Conservation (phyloP, 2,888 invertebrate species). For the Tetragnatha montana region DNA sequence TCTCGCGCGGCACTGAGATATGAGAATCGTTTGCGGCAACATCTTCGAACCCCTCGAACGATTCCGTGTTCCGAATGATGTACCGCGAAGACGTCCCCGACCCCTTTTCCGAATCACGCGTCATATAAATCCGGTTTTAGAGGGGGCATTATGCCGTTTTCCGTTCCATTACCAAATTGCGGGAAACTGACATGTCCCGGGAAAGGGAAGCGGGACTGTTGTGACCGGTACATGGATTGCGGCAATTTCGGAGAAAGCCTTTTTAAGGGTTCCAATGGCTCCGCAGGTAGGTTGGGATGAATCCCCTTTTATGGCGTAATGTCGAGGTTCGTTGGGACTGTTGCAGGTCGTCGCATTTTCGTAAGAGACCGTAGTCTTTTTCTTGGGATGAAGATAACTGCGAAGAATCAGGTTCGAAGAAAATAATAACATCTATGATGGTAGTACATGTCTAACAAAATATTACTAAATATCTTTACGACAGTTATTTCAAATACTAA, state of each 20-base stretch:
- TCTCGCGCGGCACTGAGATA: slow-evolving; percentile 6
- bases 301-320: not conserved
- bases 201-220: not conserved
- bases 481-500: no score
- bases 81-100: slow-evolving; percentile 3
- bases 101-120: slow-evolving; percentile 38
- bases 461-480: no score
- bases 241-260: slow-evolving; percentile 58
- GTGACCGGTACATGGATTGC: slow-evolving; percentile 24
- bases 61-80: slow-evolving; percentile 22
- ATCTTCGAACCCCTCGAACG: slow-evolving; percentile 34
- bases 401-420: no score
- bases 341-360: no score
- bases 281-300: not conserved
- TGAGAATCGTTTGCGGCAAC: slow-evolving; percentile 31
- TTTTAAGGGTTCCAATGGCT: slow-evolving; percentile 32
- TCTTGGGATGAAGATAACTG: no score
- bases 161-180: slow-evolving; percentile 57
- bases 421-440: no score
- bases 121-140: slow-evolving; percentile 60
- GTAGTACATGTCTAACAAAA: no score
- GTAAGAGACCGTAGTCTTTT: no score
- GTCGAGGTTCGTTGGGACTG: not conserved
- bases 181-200: slow-evolving; percentile 13
- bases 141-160: slow-evolving; percentile 32